These are phyloP conservation scores for Peromyscus eremicus DNA, from an alignment of 2,797 vertebrate species.

Conservation along the genomic window DNA sequence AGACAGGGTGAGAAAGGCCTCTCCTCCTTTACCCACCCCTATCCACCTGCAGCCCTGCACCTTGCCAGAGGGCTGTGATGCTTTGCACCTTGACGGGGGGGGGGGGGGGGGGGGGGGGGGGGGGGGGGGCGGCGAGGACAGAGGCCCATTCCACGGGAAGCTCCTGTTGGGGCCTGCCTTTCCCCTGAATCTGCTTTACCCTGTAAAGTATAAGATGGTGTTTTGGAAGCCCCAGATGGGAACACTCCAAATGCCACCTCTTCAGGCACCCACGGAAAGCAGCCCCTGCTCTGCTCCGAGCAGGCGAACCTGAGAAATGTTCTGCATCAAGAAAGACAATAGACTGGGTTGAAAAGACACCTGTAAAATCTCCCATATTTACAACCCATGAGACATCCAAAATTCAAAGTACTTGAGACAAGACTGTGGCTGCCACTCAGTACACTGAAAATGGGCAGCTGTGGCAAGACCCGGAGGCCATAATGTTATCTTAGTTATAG, in stretches of 20 bases:
- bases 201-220: neutral
- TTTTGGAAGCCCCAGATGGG: neutral
- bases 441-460: neutral
- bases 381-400: neutral
- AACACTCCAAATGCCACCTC: neutral
- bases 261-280: neutral
- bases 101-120: too few species aligned
- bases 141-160: neutral
- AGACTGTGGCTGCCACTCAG: neutral
- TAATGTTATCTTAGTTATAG: neutral
- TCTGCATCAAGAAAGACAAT: neutral
- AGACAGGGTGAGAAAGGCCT: neutral
- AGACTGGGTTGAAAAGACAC: neutral
- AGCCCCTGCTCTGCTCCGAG: neutral
- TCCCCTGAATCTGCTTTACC: neutral
- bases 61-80: neutral
- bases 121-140: too few species aligned
- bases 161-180: neutral
- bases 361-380: slow-evolving; percentile 25
- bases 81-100: neutral
- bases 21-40: neutral
- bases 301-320: neutral
- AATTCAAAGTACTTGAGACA: neutral
- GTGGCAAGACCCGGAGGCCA: neutral
- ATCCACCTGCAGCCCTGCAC: neutral